phyloP scores from a whole-genome alignment of 2,888 invertebrate genomes.

The Microctonus aethiopoides region DNA sequence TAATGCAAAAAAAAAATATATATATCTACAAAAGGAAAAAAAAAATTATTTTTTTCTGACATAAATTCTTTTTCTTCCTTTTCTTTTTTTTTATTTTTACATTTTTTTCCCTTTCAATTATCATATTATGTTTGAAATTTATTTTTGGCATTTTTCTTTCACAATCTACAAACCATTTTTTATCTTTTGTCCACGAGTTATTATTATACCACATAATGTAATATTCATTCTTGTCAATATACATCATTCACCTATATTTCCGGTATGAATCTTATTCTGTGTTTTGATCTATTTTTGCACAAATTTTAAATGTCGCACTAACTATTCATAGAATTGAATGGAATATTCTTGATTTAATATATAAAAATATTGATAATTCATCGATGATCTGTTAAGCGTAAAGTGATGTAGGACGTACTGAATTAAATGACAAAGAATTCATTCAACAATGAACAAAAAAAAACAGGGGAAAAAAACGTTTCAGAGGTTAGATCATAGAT shows the following conservation, averaged over 20 bases:
- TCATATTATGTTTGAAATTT: constrained; percentile 30
- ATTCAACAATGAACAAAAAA: constrained; percentile 16
- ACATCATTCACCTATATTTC: constrained; percentile 5
- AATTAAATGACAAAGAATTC: constrained; percentile 35
- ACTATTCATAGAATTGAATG: background rate
- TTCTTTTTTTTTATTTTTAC: background rate
- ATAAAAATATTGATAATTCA: constrained; percentile 25
- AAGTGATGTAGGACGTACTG: constrained; percentile 40
- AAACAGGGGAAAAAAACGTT: constrained; percentile 31
- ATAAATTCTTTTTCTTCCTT: background rate
- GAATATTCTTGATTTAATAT: constrained; percentile 23
- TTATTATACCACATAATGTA: constrained; percentile 51
- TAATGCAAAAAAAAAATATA: constrained; percentile 14
- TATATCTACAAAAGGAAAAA: too few species aligned
- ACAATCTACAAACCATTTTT: constrained; percentile 23
- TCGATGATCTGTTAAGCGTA: constrained; percentile 41
- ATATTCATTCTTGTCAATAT: constrained; percentile 47
- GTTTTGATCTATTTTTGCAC: background rate
- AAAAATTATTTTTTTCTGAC: too few species aligned
- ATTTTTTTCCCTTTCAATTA: background rate
- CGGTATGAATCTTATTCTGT: background rate
- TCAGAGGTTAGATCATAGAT: constrained; percentile 48
- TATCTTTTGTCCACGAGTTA: constrained; percentile 46
- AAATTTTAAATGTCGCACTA: background rate
- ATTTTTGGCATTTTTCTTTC: constrained; percentile 49